These are phyloP conservation scores for Papilio polytes DNA, from an alignment of 1,140 invertebrate genomes.

Conservation along the genomic window DNA sequence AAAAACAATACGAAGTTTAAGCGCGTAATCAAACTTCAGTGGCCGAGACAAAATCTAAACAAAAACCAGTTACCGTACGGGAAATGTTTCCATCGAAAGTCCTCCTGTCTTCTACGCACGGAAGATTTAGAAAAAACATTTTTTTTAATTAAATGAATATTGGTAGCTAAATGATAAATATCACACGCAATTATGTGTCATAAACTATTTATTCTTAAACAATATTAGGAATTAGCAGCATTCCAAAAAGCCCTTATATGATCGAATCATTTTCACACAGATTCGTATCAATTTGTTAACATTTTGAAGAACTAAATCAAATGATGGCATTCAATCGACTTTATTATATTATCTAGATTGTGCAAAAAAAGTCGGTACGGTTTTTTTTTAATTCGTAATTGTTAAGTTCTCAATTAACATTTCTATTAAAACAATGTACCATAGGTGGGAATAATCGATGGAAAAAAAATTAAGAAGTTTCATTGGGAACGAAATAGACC, in stretches of 20 bases:
- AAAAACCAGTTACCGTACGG: constrained; percentile 26
- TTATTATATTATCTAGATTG: background rate
- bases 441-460: constrained; percentile 51
- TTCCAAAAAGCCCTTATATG: background rate
- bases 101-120: background rate
- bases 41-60: constrained; percentile 14
- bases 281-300: background rate
- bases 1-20: background rate
- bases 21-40: constrained; percentile 7
- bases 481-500: constrained; percentile 70
- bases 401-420: background rate
- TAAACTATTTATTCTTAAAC: too few relatives aligned
- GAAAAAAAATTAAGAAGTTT: constrained; percentile 69
- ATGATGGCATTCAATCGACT: too few relatives aligned
- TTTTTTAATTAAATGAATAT: background rate
- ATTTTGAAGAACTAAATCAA: too few relatives aligned
- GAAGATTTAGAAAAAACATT: background rate
- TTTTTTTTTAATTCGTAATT: background rate
- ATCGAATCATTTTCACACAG: background rate
- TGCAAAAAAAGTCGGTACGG: background rate
- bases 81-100: constrained; percentile 3
- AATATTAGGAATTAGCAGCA: background rate
- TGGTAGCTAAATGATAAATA: background rate
- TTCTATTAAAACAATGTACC: background rate
- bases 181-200: background rate